phyloP scores from a whole-genome alignment of 2,888 invertebrate genomes.

The Drosophila formosana region DNA sequence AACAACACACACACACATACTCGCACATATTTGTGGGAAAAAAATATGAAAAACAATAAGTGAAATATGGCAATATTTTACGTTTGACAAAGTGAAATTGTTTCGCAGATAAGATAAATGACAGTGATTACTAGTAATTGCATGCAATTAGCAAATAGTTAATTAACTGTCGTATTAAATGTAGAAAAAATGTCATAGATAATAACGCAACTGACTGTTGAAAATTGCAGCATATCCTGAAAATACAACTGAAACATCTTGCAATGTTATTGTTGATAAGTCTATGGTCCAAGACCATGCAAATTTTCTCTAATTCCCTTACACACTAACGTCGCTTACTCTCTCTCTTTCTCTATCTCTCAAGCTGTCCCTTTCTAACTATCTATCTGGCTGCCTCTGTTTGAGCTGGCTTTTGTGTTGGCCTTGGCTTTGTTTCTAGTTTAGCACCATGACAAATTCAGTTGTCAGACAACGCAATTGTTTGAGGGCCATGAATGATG shows the following conservation, averaged over 20 bases:
- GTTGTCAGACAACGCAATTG: slow-evolving; percentile 76
- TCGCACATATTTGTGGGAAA: not conserved
- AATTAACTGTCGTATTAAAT: slow-evolving; percentile 3
- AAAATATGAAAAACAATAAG: slow-evolving; percentile 1
- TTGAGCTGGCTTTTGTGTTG: slow-evolving; percentile 49
- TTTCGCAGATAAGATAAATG: slow-evolving; percentile 18
- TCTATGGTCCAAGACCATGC: slow-evolving; percentile 8
- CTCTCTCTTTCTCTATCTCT: not conserved
- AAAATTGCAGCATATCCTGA: slow-evolving; percentile 46
- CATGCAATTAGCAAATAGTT: slow-evolving; percentile 4
- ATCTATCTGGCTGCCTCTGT: not conserved
- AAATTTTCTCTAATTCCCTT: slow-evolving; percentile 23
- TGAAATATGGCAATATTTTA: slow-evolving; percentile 5
- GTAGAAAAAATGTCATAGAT: slow-evolving; percentile 1
- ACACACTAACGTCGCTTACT: slow-evolving; percentile 13
- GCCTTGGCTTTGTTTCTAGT: slow-evolving; percentile 73
- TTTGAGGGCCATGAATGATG: slow-evolving; percentile 69
- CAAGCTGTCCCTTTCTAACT: not conserved
- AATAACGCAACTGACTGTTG: slow-evolving; percentile 42
- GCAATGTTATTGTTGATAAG: not conserved
- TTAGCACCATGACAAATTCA: slow-evolving; percentile 74
- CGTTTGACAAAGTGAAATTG: slow-evolving; percentile 12
- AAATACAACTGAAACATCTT: slow-evolving; percentile 12
- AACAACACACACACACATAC: not conserved
- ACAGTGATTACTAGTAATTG: not conserved